A percentile compares a stretch with the other conserved stretches of the same genome.
phyloP scores from a whole-genome alignment of 2,797 vertebrate species.

The Labroides dimidiatus region DNA sequence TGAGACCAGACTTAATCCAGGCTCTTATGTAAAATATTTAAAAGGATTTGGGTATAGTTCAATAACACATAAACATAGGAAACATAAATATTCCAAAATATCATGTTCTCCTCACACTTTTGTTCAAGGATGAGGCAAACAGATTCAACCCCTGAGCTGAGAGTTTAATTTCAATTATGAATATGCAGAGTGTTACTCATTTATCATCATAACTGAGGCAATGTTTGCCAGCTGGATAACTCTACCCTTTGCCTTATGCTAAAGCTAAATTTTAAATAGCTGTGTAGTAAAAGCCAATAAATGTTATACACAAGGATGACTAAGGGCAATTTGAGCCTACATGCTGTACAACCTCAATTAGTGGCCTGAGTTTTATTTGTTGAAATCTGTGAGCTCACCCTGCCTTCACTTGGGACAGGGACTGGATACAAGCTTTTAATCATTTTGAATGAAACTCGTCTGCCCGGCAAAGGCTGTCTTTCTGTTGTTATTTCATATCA shows the following conservation, averaged over 20 bases:
- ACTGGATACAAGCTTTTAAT: no score
- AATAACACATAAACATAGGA: slow-evolving; percentile 8
- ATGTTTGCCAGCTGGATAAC: neutral
- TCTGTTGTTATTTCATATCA: no score
- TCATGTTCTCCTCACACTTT: neutral
- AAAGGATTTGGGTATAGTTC: neutral
- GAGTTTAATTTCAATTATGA: neutral
- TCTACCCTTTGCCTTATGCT: neutral
- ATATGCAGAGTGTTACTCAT: neutral
- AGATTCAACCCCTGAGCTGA: neutral
- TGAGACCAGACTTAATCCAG: slow-evolving; percentile 30
- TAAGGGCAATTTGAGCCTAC: neutral
- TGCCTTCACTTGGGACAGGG: no score
- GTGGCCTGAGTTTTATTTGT: no score
- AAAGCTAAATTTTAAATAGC: neutral
- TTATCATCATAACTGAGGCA: neutral
- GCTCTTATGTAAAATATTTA: slow-evolving; percentile 8
- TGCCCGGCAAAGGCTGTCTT: no score
- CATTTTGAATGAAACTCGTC: no score
- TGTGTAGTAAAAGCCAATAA: neutral
- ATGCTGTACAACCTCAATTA: no score
- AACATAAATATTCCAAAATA: slow-evolving; percentile 6
- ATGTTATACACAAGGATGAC: neutral
- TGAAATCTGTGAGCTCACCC: no score
- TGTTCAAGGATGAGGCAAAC: neutral